A percentile compares a stretch with the other conserved stretches of the same genome.
Evolutionary conservation across 2,797 vertebrate species (phyloP).

Genomic region (Megaceryle alcyon): DNA sequence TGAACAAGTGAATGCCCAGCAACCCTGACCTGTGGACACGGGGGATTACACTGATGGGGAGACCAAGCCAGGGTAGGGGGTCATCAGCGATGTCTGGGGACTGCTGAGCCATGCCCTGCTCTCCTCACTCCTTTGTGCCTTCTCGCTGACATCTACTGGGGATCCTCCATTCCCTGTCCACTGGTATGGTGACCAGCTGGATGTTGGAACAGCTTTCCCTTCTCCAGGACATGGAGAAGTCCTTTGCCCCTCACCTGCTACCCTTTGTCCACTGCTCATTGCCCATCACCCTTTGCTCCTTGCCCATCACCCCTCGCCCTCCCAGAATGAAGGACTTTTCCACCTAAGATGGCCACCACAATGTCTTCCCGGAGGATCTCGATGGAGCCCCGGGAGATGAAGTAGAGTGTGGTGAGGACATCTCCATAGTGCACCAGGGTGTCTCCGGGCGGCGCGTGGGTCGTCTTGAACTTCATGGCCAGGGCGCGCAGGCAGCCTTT

Average conservation of each 20-base stretch:
- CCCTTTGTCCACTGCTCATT: neutral
- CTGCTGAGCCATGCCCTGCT: neutral
- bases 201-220: neutral
- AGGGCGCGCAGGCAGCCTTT: slow-evolving; percentile 95
- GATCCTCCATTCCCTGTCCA: neutral
- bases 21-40: fast-evolving
- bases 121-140: neutral
- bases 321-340: slow-evolving; percentile 3
- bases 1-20: neutral
- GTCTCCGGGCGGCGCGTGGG: slow-evolving; percentile 94
- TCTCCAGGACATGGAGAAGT: neutral
- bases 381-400: slow-evolving; percentile 97
- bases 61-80: neutral
- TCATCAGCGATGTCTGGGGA: neutral
- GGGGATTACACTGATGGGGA: neutral
- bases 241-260: neutral
- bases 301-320: neutral
- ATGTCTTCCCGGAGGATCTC: slow-evolving; percentile 95
- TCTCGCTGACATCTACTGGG: neutral
- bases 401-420: slow-evolving; percentile 94
- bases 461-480: slow-evolving; percentile 95
- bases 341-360: slow-evolving; percentile 97
- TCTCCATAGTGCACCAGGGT: slow-evolving; percentile 96
- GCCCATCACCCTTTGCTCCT: neutral
- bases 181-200: fast-evolving